Evolutionary conservation across 2,113 vertebrate species (phyloP).

Genomic region (Sigmodon hispidus): DNA sequence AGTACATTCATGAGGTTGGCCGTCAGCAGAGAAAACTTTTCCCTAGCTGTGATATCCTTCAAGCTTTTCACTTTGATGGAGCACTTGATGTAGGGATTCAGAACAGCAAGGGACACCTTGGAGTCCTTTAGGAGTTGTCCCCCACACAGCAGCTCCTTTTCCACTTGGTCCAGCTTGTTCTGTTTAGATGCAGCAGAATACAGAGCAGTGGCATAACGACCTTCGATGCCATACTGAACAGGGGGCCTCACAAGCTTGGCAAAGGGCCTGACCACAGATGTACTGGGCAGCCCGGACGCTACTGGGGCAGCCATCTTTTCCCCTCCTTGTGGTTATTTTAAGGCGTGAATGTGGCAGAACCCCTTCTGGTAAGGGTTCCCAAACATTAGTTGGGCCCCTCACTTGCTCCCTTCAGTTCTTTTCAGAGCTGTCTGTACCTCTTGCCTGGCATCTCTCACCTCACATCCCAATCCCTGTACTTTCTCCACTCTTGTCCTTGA

Average conservation of each 20-base stretch:
- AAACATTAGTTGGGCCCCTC: neutral
- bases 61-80: slow-evolving; percentile 90
- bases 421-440: neutral
- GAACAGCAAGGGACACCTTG: slow-evolving; percentile 88
- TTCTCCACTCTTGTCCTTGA: neutral
- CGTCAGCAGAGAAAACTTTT: slow-evolving; percentile 91
- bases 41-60: slow-evolving; percentile 86
- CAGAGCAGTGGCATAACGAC: slow-evolving; percentile 96
- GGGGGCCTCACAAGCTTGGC: slow-evolving; percentile 89
- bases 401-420: neutral
- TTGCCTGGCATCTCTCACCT: too few relatives aligned
- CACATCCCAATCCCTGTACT: neutral
- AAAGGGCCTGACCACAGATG: slow-evolving; percentile 87
- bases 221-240: slow-evolving; percentile 90
- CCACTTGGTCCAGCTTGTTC: slow-evolving; percentile 94
- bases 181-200: slow-evolving; percentile 93
- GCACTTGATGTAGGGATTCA: slow-evolving; percentile 94
- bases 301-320: too few relatives aligned
- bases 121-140: slow-evolving; percentile 92
- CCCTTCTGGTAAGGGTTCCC: neutral
- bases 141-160: slow-evolving; percentile 90
- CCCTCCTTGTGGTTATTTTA: neutral
- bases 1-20: too few relatives aligned
- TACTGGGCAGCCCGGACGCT: too few relatives aligned
- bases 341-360: neutral